A percentile compares a stretch with the other conserved stretches of the same genome.
Evolutionary conservation across 2,888 invertebrate genomes (phyloP).

Genomic region (Vanessa cardui): DNA sequence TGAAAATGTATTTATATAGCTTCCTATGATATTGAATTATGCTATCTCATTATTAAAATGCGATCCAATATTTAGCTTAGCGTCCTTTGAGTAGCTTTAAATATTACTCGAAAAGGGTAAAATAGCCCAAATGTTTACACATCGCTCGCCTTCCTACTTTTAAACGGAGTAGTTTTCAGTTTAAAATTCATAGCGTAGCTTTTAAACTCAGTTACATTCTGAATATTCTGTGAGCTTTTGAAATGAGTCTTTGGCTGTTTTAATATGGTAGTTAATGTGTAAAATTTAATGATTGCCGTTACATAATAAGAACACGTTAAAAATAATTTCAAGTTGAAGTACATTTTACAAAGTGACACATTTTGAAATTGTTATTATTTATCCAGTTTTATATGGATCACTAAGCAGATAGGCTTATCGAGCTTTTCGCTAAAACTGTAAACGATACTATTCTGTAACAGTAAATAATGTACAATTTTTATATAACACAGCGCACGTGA

Average conservation of each 20-base stretch:
- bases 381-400: no score
- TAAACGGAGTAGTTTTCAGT: slow-evolving; percentile 73
- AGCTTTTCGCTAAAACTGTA: no score
- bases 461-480: no score
- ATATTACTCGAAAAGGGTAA: slow-evolving; percentile 28
- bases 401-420: no score
- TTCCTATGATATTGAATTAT: background rate
- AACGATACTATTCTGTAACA: no score
- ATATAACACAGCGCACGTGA: no score
- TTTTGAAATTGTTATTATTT: no score
- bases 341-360: no score
- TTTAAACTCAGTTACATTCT: slow-evolving; percentile 69
- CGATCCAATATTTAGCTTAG: background rate
- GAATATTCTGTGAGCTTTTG: slow-evolving; percentile 61
- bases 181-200: slow-evolving; percentile 73
- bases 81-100: slow-evolving; percentile 26
- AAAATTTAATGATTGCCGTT: slow-evolving; percentile 9
- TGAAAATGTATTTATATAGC: background rate
- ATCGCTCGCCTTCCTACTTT: slow-evolving; percentile 66
- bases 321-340: no score
- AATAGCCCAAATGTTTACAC: slow-evolving; percentile 57
- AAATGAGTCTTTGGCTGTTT: slow-evolving; percentile 63
- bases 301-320: background rate
- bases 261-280: slow-evolving; percentile 39
- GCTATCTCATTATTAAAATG: background rate